Conservation (phyloP, 2,888 invertebrate genomes). For the Orthonychiurus folsomi region DNA sequence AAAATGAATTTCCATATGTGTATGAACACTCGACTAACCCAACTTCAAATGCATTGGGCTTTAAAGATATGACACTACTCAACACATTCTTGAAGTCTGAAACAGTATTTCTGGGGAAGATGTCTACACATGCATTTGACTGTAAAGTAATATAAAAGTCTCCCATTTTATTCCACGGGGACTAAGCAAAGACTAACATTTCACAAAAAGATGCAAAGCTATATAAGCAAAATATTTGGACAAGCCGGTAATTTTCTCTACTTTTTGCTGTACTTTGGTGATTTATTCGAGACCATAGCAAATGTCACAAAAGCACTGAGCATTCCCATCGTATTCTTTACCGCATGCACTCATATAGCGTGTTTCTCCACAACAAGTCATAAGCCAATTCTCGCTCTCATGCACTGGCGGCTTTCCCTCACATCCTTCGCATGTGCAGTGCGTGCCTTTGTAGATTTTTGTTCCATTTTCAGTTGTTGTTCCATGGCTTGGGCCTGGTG, state of each 20-base stretch:
- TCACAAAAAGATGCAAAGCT: no score
- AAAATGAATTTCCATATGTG: constrained; percentile 5
- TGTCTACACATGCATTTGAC: constrained; percentile 10
- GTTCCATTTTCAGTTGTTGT: no score
- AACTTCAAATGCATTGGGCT: constrained; percentile 10
- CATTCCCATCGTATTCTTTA: neutral
- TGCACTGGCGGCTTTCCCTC: neutral
- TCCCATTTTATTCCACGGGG: constrained; percentile 8
- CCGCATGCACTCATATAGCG: neutral
- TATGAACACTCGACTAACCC: constrained; percentile 12
- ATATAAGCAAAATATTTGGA: no score
- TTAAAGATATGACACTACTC: neutral
- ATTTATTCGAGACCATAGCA: no score
- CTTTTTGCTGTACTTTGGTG: no score
- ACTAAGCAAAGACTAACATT: no score
- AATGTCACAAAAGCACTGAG: neutral
- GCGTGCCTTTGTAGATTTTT: neutral
- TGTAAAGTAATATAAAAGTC: constrained; percentile 7
- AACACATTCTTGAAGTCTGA: constrained; percentile 10
- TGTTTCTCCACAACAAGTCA: neutral
- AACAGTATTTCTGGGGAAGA: constrained; percentile 9
- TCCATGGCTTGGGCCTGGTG: no score
- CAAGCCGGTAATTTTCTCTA: no score
- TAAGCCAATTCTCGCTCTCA: neutral
- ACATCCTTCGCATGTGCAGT: neutral